Base-by-base conservation (phyloP, 2,888 invertebrate species). In the Ennomos fuscantarius region DNA sequence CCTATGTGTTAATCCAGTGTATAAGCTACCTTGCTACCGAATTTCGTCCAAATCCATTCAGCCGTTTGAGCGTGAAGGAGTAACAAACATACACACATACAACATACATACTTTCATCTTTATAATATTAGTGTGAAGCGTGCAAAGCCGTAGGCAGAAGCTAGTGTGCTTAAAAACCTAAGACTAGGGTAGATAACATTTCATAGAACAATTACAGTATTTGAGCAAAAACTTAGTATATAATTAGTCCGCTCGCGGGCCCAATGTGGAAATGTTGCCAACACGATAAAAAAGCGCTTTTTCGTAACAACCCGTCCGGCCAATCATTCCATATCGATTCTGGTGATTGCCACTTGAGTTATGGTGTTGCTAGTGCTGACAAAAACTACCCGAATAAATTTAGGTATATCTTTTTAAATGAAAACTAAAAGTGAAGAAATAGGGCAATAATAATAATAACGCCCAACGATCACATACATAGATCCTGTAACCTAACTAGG, bases 251-350 rank as follows among this genome's bases (percentile, higher is more conserved):
- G 49, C 49, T 62, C 63, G 58, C 45, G 62, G 62, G 49, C 33
- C 11, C 34, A 39, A 59, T 59, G 59, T 59, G 62, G 67, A 58
- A 67, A 67, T 52, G 62, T 60, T 54, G 52, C 58, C 56, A 61
- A 59, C 65, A 67, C 55, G 60, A 65, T 32, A 75, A 73, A 71
- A 79, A 80, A 75, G 69, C 62, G 61, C 63, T 65, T 75, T 78
- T 80, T 79, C 79, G 77, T 74, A 80, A 79, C 70, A 55, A 53
- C 52, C 65, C 66, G 70, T 65, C 70, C 65, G 69, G 63, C 63
- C 57, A 63, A 69, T 72, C 69, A 66, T 64, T 66, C 62, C 57
- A 42, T 57, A 64, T 66, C 66, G 69, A 72, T 70, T 70, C 68
- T 68, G 48, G 65, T 65, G 67, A 71, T 70, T 67, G 58, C 60